phyloP scores from a whole-genome alignment of 2,797 vertebrate species.

The Phalloptychus januarius region DNA sequence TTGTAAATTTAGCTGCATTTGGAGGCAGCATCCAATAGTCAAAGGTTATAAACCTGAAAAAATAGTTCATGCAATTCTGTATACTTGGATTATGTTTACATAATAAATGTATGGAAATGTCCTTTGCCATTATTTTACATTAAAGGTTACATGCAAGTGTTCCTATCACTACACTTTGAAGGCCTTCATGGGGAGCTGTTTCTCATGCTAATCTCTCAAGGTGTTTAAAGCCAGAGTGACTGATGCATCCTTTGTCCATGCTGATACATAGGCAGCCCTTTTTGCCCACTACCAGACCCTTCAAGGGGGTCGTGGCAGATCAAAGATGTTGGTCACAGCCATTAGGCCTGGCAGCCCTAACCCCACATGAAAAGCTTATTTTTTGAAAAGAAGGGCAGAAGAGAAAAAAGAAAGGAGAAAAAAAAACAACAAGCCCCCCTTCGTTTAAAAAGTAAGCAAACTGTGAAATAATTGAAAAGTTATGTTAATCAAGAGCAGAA shows the following conservation, averaged over 20 bases:
- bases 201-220: slow-evolving; percentile 74
- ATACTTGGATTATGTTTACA: background rate
- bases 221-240: slow-evolving; percentile 77
- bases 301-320: slow-evolving; percentile 83
- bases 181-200: slow-evolving; percentile 51
- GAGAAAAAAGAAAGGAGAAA: slow-evolving; percentile 53
- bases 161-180: slow-evolving; percentile 61
- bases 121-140: slow-evolving; percentile 41
- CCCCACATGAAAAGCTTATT: slow-evolving; percentile 86
- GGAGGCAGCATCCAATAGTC: background rate
- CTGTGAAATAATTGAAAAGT: slow-evolving; percentile 91
- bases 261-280: slow-evolving; percentile 69
- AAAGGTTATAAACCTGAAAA: background rate
- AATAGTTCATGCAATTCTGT: background rate
- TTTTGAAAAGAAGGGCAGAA: slow-evolving; percentile 82
- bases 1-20: background rate
- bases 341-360: slow-evolving; percentile 83
- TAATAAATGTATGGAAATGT: background rate
- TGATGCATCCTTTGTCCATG: slow-evolving; percentile 76
- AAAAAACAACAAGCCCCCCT: slow-evolving; percentile 83
- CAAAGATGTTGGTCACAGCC: slow-evolving; percentile 88
- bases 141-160: slow-evolving; percentile 52
- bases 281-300: slow-evolving; percentile 73
- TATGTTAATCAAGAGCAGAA: slow-evolving; percentile 85
- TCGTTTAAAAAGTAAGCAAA: slow-evolving; percentile 86